Evolutionary conservation across 2,113 vertebrate genomes (phyloP).

Genomic region (Amphilophus citrinellus): DNA sequence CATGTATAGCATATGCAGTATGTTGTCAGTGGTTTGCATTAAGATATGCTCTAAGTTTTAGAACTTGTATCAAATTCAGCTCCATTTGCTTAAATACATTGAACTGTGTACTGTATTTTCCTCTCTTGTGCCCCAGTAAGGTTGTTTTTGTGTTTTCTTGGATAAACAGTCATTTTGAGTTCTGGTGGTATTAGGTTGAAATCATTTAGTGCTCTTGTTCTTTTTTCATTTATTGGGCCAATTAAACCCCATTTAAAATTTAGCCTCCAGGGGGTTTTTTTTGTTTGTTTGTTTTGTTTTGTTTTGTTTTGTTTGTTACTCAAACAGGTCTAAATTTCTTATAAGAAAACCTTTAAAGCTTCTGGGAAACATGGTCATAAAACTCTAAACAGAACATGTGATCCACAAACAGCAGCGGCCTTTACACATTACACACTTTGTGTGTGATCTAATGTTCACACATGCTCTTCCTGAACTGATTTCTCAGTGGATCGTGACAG

Average conservation of each 20-base stretch:
- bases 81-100: neutral
- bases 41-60: neutral
- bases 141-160: neutral
- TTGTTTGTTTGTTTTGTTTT: too few species aligned
- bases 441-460: conserved; percentile 2
- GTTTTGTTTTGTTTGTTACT: neutral
- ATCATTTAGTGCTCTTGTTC: neutral
- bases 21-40: neutral
- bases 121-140: neutral
- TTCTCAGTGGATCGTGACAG: too few species aligned
- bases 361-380: conserved; percentile 13
- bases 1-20: neutral
- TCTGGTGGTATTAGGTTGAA: too few species aligned
- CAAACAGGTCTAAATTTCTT: neutral
- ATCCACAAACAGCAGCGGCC: neutral
- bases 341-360: conserved; percentile 2
- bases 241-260: neutral
- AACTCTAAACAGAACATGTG: conserved; percentile 10
- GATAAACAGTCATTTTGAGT: too few species aligned
- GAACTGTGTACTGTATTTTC: neutral
- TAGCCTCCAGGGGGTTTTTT: too few species aligned
- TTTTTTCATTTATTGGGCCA: neutral
- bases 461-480: neutral
- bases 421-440: neutral
- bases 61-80: neutral